Evolutionary conservation across 2,797 vertebrate genomes (phyloP).

Genomic region (Pangasius sanitwongsei): DNA sequence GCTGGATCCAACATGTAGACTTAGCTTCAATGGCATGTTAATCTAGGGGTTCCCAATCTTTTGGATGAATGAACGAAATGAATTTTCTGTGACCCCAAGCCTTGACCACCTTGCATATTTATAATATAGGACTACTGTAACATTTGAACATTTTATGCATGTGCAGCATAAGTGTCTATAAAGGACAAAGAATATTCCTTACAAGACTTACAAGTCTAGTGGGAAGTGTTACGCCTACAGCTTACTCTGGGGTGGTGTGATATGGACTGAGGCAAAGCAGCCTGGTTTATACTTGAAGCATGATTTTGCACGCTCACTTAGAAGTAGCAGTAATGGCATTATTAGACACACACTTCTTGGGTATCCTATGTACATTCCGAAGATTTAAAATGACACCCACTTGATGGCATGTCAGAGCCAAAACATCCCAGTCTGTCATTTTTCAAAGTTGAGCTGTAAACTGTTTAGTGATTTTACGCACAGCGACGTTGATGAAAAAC

Average conservation of each 20-base stretch:
- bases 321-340: neutral
- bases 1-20: no score
- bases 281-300: neutral
- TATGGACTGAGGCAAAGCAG: neutral
- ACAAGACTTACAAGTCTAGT: neutral
- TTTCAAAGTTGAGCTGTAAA: neutral
- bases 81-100: neutral
- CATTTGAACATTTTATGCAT: neutral
- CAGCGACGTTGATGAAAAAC: neutral
- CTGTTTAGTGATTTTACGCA: neutral
- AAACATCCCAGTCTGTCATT: no score
- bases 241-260: neutral
- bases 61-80: neutral
- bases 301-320: neutral
- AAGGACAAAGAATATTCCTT: neutral
- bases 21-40: neutral
- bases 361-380: neutral
- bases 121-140: neutral
- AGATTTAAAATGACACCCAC: slow-evolving; percentile 9
- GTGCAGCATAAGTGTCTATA: neutral
- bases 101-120: neutral
- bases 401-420: neutral
- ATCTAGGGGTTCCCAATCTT: neutral
- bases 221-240: neutral
- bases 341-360: neutral